phyloP scores from a whole-genome alignment of 2,888 invertebrate genomes.

The Tipula vernalis region DNA sequence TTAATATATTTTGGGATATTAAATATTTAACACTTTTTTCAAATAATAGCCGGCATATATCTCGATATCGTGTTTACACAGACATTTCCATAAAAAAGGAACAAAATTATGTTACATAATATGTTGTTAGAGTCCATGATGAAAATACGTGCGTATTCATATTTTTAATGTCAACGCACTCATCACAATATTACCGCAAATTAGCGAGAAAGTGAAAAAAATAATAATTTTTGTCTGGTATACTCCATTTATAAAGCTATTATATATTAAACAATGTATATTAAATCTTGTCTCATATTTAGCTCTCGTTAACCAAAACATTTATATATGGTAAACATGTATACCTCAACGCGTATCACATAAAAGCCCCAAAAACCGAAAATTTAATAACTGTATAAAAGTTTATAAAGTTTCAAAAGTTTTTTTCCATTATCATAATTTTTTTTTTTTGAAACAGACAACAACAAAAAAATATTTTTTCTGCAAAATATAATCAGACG shows the following conservation, averaged over 20 bases:
- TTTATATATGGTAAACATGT: not conserved
- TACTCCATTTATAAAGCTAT: not conserved
- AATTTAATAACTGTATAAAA: not conserved
- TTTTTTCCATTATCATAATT: not conserved
- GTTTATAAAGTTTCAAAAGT: not conserved
- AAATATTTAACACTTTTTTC: not conserved
- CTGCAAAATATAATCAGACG: not conserved
- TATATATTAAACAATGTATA: too few species aligned
- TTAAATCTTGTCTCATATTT: not conserved
- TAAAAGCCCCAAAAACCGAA: not conserved
- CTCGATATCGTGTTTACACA: not conserved
- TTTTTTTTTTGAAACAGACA: not conserved
- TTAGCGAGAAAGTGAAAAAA: not conserved
- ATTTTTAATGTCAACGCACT: not conserved
- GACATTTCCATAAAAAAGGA: not conserved
- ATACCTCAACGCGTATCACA: not conserved
- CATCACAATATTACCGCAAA: not conserved
- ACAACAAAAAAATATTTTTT: not conserved
- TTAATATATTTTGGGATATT: not conserved
- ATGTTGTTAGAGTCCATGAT: not conserved
- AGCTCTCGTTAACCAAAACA: not conserved
- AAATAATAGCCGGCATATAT: not conserved
- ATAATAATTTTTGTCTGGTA: not conserved
- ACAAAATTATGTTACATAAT: not conserved
- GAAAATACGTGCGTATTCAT: not conserved